Evolutionary conservation across 35 echinoderm and acorn worm genomes (phyloP).

Genomic region (Ptychodera flava): DNA sequence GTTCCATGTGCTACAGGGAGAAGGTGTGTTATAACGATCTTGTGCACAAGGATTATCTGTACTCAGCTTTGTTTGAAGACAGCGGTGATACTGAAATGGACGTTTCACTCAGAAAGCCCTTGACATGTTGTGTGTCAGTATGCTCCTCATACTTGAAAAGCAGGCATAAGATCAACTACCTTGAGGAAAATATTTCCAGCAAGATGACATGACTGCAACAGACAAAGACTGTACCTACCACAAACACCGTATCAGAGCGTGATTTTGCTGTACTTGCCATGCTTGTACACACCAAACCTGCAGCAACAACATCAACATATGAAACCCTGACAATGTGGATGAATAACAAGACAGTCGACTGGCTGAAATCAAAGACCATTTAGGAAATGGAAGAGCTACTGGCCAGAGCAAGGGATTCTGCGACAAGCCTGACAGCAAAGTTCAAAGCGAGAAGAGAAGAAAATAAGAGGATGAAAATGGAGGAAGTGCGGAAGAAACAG

Average conservation of each 20-base stretch:
- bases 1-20: conserved; percentile 28
- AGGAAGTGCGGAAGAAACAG: background rate
- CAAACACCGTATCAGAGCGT: background rate
- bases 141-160: background rate
- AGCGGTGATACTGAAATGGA: background rate
- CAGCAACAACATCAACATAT: background rate
- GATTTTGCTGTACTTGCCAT: background rate
- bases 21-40: conserved; percentile 25
- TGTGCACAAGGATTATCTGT: conserved; percentile 32
- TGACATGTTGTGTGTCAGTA: background rate
- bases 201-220: background rate
- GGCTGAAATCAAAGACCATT: background rate
- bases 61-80: conserved; percentile 10
- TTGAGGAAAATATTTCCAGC: background rate
- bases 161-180: background rate
- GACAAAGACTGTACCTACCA: background rate
- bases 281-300: background rate
- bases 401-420: background rate
- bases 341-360: background rate
- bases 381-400: background rate
- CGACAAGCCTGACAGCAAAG: background rate
- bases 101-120: background rate
- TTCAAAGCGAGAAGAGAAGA: background rate
- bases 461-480: background rate
- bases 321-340: background rate